Percentiles rank a stretch among this genome's conserved stretches.
Evolutionary conservation across 1,140 invertebrate genomes (phyloP).

Genomic region (Papilio glaucus): DNA sequence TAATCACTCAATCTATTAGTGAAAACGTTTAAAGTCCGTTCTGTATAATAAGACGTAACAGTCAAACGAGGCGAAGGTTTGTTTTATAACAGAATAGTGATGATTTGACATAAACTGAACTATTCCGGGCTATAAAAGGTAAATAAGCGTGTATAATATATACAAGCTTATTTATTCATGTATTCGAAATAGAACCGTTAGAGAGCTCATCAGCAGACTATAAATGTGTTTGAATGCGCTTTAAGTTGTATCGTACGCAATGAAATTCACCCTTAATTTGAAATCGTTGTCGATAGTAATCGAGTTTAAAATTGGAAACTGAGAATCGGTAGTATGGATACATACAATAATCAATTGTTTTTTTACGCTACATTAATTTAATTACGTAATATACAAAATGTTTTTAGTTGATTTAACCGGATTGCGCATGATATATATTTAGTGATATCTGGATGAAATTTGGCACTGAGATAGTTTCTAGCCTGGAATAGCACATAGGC

Average conservation of each 20-base stretch:
- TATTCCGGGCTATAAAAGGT: neutral
- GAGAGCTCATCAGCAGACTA: neutral
- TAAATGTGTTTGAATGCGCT: conserved; percentile 1
- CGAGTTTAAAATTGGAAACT: neutral
- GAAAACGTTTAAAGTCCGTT: too few species aligned
- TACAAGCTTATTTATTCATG: too few species aligned
- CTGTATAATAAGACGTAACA: too few species aligned
- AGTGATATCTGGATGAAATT: neutral
- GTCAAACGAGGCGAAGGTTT: too few species aligned
- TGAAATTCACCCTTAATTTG: conserved; percentile 10
- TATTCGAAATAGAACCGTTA: neutral
- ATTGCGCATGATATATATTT: neutral
- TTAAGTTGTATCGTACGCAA: neutral
- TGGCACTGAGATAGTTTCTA: too few species aligned
- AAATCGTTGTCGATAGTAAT: neutral
- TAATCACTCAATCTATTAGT: too few species aligned
- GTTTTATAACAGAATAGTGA: too few species aligned
- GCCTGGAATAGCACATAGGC: too few species aligned
- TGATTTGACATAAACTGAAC: too few species aligned
- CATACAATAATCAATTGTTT: too few species aligned
- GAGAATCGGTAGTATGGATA: neutral
- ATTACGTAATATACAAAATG: neutral
- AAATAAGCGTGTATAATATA: neutral
- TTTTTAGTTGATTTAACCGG: neutral
- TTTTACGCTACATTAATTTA: neutral